These are phyloP conservation scores for Penaeus indicus DNA, from an alignment of 1,140 invertebrate species.

Conservation along the genomic window DNA sequence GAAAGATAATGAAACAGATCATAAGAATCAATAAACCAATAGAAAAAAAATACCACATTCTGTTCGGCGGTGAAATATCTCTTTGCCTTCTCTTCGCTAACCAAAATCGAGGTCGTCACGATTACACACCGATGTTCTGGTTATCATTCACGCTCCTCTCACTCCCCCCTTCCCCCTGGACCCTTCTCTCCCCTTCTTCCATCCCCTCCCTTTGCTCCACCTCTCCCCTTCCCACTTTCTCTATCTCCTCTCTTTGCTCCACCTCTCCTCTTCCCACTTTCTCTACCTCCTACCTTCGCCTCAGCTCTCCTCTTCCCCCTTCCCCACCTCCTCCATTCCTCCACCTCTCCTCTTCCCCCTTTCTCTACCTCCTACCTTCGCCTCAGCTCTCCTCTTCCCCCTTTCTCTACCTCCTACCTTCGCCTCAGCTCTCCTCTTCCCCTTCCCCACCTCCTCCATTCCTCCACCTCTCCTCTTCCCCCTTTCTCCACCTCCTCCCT, in stretches of 20 bases:
- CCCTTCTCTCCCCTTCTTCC: background rate
- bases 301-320: background rate
- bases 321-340: background rate
- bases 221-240: too few relatives aligned
- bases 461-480: too few relatives aligned
- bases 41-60: too few relatives aligned
- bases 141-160: too few relatives aligned
- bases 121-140: too few relatives aligned
- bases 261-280: background rate
- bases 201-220: background rate
- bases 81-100: too few relatives aligned
- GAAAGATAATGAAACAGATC: too few relatives aligned
- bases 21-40: too few relatives aligned
- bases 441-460: too few relatives aligned
- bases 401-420: background rate
- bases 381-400: background rate
- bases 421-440: background rate
- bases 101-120: too few relatives aligned
- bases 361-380: background rate
- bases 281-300: background rate
- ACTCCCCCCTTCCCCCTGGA: background rate
- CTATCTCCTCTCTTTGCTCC: background rate
- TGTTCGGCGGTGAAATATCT: too few relatives aligned
- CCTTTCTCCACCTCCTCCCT: too few relatives aligned
- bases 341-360: background rate